These are phyloP conservation scores for Bradypodion pumilum DNA, from an alignment of 2,797 vertebrate species.

Conservation along the genomic window DNA sequence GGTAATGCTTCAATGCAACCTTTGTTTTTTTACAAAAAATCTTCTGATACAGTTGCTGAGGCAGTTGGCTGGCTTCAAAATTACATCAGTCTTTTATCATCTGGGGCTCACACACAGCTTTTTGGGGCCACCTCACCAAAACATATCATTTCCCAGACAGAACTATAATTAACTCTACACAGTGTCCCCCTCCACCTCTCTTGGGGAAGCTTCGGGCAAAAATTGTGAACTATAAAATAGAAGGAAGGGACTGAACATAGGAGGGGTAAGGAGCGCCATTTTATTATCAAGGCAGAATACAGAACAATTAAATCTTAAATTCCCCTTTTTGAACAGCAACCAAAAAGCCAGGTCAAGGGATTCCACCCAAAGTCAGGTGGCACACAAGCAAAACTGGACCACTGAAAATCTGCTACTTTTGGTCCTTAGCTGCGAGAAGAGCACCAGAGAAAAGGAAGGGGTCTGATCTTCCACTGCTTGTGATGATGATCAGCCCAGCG, in stretches of 20 bases:
- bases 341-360: conserved; percentile 49
- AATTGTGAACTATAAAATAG: conserved; percentile 12
- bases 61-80: conserved; percentile 78
- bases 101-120: conserved; percentile 43
- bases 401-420: conserved; percentile 17
- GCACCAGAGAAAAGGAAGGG: conserved; percentile 16
- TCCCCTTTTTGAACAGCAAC: conserved; percentile 47
- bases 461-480: background rate
- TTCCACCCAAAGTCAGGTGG: background rate
- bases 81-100: conserved; percentile 70
- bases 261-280: fast-evolving
- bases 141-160: conserved; percentile 32
- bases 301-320: conserved; percentile 6
- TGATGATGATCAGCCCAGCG: conserved; percentile 52
- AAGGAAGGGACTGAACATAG: background rate
- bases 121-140: conserved; percentile 39
- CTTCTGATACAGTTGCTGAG: conserved; percentile 71
- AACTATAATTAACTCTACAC: conserved; percentile 34
- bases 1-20: conserved; percentile 83
- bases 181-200: background rate
- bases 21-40: conserved; percentile 76
- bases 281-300: background rate
- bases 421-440: conserved; percentile 17
- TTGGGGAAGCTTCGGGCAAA: fast-evolving
- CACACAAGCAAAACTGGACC: conserved; percentile 20